Percentiles rank a stretch among this genome's conserved stretches.
These are phyloP conservation scores for Caerostris extrusa DNA, from an alignment of 1,140 invertebrate species.

Conservation along the genomic window DNA sequence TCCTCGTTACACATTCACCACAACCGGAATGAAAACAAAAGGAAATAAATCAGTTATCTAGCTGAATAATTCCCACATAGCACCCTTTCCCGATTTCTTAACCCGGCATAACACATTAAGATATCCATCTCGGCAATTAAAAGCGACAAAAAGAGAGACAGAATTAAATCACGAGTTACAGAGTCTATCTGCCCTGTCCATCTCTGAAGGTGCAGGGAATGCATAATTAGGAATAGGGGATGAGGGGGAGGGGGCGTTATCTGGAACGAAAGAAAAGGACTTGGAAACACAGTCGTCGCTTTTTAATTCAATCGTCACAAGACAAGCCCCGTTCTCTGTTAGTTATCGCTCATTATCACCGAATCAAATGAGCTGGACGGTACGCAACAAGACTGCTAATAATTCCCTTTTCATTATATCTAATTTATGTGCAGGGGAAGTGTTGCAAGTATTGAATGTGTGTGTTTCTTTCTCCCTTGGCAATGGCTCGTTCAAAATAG, in stretches of 20 bases:
- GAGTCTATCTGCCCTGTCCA: slow-evolving; percentile 65
- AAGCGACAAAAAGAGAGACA: slow-evolving; percentile 53
- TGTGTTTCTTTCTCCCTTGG: neutral
- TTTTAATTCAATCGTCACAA: slow-evolving; percentile 69
- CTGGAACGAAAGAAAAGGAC: slow-evolving; percentile 36
- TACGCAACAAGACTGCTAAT: slow-evolving; percentile 64
- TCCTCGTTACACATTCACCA: neutral
- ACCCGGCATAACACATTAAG: slow-evolving; percentile 62
- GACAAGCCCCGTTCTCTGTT: slow-evolving; percentile 64
- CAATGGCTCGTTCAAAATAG: neutral
- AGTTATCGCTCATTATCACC: slow-evolving; percentile 69
- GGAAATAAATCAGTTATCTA: slow-evolving; percentile 15
- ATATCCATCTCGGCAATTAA: slow-evolving; percentile 68
- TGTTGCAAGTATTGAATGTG: neutral
- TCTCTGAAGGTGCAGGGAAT: slow-evolving; percentile 33
- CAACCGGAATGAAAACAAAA: neutral
- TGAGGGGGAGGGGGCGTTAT: neutral
- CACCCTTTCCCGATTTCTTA: slow-evolving; percentile 38
- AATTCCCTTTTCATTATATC: slow-evolving; percentile 54
- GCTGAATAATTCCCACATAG: slow-evolving; percentile 14
- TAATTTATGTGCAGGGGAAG: slow-evolving; percentile 19
- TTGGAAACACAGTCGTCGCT: slow-evolving; percentile 56
- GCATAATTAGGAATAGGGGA: slow-evolving; percentile 43
- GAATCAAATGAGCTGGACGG: slow-evolving; percentile 9
- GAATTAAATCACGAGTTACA: slow-evolving; percentile 50